These are phyloP conservation scores for Pseudochromis fuscus DNA, from an alignment of 2,797 vertebrate species.

Conservation along the genomic window DNA sequence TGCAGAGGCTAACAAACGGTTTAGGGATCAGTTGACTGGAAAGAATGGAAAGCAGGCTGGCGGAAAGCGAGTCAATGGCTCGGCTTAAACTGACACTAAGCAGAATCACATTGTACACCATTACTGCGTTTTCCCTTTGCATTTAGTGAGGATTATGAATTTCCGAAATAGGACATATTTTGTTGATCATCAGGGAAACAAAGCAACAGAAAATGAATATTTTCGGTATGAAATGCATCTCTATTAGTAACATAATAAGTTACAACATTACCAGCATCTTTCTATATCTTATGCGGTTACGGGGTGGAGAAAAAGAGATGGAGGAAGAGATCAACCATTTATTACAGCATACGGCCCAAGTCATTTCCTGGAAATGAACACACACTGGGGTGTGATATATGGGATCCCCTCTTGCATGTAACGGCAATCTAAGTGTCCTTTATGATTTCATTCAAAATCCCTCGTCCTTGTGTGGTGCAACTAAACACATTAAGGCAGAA, in stretches of 20 bases:
- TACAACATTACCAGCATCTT: conserved; percentile 42
- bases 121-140: conserved; percentile 32
- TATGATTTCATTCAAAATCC: conserved; percentile 81
- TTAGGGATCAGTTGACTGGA: conserved; percentile 81
- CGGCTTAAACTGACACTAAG: conserved; percentile 72
- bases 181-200: conserved; percentile 63
- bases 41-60: conserved; percentile 73
- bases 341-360: conserved; percentile 71
- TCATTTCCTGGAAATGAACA: conserved; percentile 79
- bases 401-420: conserved; percentile 76
- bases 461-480: conserved; percentile 72
- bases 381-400: conserved; percentile 76
- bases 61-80: conserved; percentile 66
- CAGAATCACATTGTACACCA: conserved; percentile 49
- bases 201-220: conserved; percentile 41
- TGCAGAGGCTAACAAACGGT: conserved; percentile 70
- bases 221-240: conserved; percentile 51
- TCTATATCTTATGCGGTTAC: conserved; percentile 53
- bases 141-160: conserved; percentile 60
- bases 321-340: conserved; percentile 67
- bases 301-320: conserved; percentile 63
- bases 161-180: conserved; percentile 50
- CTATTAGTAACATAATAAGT: conserved; percentile 53
- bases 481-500: conserved; percentile 79
- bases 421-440: conserved; percentile 81